phyloP scores from a whole-genome alignment of 2,113 vertebrate genomes.

The Coturnix japonica region DNA sequence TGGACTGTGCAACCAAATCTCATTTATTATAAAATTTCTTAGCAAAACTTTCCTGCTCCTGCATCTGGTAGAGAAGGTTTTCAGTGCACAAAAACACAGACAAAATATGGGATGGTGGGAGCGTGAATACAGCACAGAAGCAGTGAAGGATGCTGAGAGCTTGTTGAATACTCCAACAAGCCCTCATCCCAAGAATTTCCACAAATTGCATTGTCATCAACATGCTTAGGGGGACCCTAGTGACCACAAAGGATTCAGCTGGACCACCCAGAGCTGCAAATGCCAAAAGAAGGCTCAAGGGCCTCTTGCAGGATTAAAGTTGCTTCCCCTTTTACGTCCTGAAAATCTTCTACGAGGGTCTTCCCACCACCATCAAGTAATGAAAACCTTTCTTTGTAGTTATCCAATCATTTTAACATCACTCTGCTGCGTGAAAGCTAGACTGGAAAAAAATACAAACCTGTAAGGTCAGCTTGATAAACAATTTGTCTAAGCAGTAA shows the following conservation, averaged over 20 bases:
- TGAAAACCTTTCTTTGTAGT: conserved; percentile 39
- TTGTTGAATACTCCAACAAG: conserved; percentile 27
- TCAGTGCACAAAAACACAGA: neutral
- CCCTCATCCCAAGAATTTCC: conserved; percentile 22
- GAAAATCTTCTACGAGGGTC: conserved; percentile 34
- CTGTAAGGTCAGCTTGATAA: neutral
- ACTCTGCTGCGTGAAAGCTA: neutral
- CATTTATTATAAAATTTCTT: neutral
- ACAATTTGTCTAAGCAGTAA: neutral
- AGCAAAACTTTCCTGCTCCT: neutral
- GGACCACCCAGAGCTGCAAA: conserved; percentile 57
- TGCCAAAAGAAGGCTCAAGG: conserved; percentile 42
- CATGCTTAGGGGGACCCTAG: conserved; percentile 27
- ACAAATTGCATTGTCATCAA: conserved; percentile 41
- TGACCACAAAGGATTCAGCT: conserved; percentile 45
- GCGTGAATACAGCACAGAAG: neutral
- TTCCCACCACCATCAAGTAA: conserved; percentile 28
- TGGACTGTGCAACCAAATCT: neutral
- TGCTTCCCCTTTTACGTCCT: conserved; percentile 20
- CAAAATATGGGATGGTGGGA: neutral
- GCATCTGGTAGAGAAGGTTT: neutral
- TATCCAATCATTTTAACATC: neutral
- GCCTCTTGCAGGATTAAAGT: conserved; percentile 62
- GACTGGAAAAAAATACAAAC: neutral
- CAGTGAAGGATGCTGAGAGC: neutral